Base-by-base conservation (phyloP, 64 coral and sea anemone genomes). In the Orbicella faveolata region DNA sequence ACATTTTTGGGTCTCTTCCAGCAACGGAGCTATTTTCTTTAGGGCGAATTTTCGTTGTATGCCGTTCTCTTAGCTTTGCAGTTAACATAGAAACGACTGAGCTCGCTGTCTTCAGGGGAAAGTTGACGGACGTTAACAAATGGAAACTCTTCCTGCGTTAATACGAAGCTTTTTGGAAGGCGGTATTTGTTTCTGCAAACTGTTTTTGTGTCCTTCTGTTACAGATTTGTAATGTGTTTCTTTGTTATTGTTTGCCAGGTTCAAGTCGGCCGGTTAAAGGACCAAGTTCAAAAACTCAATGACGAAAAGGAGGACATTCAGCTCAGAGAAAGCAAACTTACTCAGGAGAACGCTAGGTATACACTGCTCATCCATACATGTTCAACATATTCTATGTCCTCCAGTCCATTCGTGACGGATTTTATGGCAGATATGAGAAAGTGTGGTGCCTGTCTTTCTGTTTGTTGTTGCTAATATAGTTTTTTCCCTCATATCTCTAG, bases 331-430 rank as follows among this genome's bases (percentile, higher is more conserved):
- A 83, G 73, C 79, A 91, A 95, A 87, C 84, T 95, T 63, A 61
- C 44, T 17, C 94, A 95, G 68, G 94, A 95, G 30, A 95, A 92
- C 39, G 69, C 84, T 3, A 92, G 90, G 94, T 95, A 79, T n/a
- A 0, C 17, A 64, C 41, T 18, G 5, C 52, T 33, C 44, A 48
- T 48, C 5, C 44, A 48, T 48, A 48, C 44, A 48, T 6, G 44
- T 48, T 48, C 44, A 48, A 48, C 5, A 48, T 48, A 48, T 48
- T 48, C 5, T 48, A 48, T 48, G 44, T 48, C 5, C 5, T 6
- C 44, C 44, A 48, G 4, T 48, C 44, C 44, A 59, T 59, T 59
- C 55, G 6, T 59, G 55, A 59, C 11, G 44, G 44, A 48, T 6
- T 6, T 48, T 48, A 6, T 59, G 55, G 55, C 2, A 59, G 55